Base-by-base conservation (phyloP, 2,888 invertebrate species). In the Serripes groenlandicus region DNA sequence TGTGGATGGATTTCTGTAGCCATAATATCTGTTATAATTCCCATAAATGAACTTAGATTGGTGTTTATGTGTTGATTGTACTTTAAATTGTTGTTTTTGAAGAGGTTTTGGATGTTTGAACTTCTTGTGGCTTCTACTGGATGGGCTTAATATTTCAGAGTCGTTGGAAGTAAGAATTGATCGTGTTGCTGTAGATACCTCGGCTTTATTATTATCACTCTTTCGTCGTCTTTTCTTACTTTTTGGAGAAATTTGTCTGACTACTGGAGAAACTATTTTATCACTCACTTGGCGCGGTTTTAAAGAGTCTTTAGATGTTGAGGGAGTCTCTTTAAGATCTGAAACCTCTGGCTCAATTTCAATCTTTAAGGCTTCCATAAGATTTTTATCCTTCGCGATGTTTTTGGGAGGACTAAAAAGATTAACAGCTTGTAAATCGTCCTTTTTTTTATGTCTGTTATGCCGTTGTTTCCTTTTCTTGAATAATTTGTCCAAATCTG, bases 1-100 rank as follows among this genome's bases (percentile, higher is more conserved):
- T 56, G 97, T 96, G 90, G 97, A 96, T 30, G 97, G 96, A 95
- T 98, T 98, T 49, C 99, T 96, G 94, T 99, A 98, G 30, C 99
- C 99, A 93, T 99, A 98, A 95, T 99, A 99, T 95, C 98, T 97
- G 94, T 98, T 97, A 95, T 99, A 99, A 95, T 99, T 99, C 77
- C 99, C 99, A 95, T 97, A 98, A 92, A 98, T 97, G 95, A 98
- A 99, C 93, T 96, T 96, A 79, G 95, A 95, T 34, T 96, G 95
- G 56, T 85, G 81, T 60, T 85, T 83, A 73, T 81, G 77, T 56
- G 86, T 85, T n/a, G 80, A 81, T 11, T 78, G 76, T 70, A 64
- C 56, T 68, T 56, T 23, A 42, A 68, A 28, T 52, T 83, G 71
- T 26, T 60, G 64, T 7, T 64, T 68, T 30, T 73, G 35, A 69